phyloP scores from a whole-genome alignment of 2,888 invertebrate species.

The Mayetiola destructor region DNA sequence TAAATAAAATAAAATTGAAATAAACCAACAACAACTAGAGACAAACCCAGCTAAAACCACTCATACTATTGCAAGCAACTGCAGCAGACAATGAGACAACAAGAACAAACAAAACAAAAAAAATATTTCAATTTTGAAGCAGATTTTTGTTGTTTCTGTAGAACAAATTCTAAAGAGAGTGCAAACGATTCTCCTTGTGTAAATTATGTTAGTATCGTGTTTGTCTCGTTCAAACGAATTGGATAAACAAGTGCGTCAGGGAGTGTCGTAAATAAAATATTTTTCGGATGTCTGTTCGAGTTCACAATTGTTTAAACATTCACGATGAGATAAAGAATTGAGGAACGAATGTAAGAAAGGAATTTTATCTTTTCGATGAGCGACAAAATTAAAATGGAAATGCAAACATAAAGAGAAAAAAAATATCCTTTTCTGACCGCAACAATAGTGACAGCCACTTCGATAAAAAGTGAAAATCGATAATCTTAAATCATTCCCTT shows the following conservation, averaged over 20 bases:
- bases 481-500: neutral
- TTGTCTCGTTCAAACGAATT: neutral
- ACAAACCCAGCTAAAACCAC: neutral
- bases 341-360: too few species aligned
- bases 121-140: too few species aligned
- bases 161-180: too few species aligned
- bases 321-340: neutral
- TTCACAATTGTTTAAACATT: neutral
- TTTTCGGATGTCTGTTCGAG: neutral
- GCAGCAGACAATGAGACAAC: neutral
- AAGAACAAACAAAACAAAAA: neutral
- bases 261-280: neutral
- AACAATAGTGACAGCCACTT: neutral
- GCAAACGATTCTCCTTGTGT: too few species aligned
- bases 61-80: too few species aligned
- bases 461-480: constrained; percentile 5
- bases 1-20: neutral
- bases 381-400: neutral
- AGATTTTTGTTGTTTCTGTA: too few species aligned
- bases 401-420: neutral
- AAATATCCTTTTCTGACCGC: neutral
- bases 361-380: neutral
- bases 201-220: neutral
- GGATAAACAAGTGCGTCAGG: constrained; percentile 9
- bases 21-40: neutral